Evolutionary conservation across 2,797 vertebrate species (phyloP).

Genomic region (Petrocephalus schoutedeni): DNA sequence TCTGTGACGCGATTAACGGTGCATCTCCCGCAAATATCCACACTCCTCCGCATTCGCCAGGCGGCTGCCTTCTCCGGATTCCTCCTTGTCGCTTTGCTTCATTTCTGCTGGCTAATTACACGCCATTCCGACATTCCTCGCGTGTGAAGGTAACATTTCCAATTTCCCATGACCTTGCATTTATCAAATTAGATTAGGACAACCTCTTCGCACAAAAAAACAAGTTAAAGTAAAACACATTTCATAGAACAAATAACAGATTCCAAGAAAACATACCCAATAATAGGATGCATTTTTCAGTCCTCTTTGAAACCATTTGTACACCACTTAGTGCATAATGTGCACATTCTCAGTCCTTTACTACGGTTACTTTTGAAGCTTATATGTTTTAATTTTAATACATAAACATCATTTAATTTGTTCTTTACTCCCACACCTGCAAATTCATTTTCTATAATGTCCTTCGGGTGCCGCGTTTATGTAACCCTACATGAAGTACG

Average conservation of each 20-base stretch:
- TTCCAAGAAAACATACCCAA: not conserved
- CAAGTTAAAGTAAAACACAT: not conserved
- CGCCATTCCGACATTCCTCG: not conserved
- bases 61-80: not conserved
- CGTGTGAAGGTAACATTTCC: not conserved
- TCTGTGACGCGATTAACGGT: not conserved
- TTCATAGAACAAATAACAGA: not conserved
- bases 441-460: not conserved
- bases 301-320: not conserved
- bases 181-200: not conserved
- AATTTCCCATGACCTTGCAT: not conserved
- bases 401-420: not conserved
- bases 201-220: not conserved
- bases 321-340: not conserved
- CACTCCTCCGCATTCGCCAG: not conserved
- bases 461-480: not conserved
- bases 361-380: not conserved
- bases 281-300: not conserved
- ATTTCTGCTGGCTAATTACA: not conserved
- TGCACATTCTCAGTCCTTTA: not conserved
- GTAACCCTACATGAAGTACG: not conserved
- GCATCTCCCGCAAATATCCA: not conserved
- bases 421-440: not conserved
- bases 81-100: not conserved
- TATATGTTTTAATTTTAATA: not conserved